These are phyloP conservation scores for Microcaecilia unicolor DNA, from an alignment of 2,797 vertebrate species.

Conservation along the genomic window DNA sequence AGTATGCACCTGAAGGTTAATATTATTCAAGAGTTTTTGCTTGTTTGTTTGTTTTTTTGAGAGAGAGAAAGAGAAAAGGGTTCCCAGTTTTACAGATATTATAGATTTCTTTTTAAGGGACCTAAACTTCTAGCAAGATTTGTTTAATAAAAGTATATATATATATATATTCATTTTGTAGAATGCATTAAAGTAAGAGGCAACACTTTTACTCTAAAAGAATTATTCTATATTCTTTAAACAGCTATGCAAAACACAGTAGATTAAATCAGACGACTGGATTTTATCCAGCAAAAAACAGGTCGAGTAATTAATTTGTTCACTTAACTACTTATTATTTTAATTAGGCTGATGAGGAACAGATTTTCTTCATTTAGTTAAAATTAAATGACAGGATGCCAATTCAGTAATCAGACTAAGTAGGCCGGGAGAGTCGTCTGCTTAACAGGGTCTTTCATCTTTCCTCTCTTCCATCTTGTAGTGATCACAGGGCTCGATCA, in stretches of 20 bases:
- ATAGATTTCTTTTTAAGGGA: too few relatives aligned
- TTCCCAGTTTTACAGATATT: too few relatives aligned
- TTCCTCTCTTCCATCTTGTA: too few relatives aligned
- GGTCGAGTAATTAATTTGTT: not conserved
- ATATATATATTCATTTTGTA: not conserved
- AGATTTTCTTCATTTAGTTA: not conserved
- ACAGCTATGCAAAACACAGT: not conserved
- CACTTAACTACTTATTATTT: not conserved
- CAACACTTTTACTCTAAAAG: slow-evolving; percentile 3
- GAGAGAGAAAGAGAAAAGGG: too few relatives aligned
- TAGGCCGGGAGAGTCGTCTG: too few relatives aligned
- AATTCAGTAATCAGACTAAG: too few relatives aligned
- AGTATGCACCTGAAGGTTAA: too few relatives aligned
- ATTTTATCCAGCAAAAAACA: not conserved
- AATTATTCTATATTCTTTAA: not conserved
- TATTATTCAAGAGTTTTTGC: too few relatives aligned
- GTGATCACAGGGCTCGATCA: too few relatives aligned
- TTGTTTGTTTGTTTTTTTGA: not conserved
- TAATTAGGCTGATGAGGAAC: not conserved
- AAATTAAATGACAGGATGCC: too few relatives aligned
- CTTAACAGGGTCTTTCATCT: too few relatives aligned
- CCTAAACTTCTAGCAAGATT: too few relatives aligned
- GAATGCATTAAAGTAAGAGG: not conserved
- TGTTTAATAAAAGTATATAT: not conserved
- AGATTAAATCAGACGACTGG: not conserved